Evolutionary conservation across 2,113 vertebrate species (phyloP).

Genomic region (Phalacrocorax aristotelis): DNA sequence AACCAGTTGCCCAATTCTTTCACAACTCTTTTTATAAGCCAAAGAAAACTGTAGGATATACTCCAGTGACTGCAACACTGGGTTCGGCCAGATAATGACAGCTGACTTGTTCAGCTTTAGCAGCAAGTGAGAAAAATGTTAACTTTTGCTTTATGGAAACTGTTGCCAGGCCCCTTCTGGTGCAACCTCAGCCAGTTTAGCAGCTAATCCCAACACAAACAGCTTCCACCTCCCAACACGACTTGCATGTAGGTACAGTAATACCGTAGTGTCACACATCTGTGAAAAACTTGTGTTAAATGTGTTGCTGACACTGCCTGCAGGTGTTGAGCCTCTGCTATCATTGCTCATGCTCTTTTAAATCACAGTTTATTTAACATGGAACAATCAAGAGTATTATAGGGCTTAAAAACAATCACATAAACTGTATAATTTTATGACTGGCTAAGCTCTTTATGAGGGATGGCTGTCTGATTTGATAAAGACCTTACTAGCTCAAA

Average conservation of each 20-base stretch:
- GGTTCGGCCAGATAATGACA: constrained; percentile 31
- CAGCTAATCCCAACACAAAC: constrained; percentile 26
- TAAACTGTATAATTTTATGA: constrained; percentile 42
- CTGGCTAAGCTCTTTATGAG: constrained; percentile 54
- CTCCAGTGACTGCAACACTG: constrained; percentile 28
- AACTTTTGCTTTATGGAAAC: constrained; percentile 6
- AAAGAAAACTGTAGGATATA: constrained; percentile 54
- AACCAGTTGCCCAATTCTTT: constrained; percentile 41
- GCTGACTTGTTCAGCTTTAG: constrained; percentile 1
- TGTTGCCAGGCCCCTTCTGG: background rate
- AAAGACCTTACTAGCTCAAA: background rate
- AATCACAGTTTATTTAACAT: constrained; percentile 75
- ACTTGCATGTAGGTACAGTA: background rate
- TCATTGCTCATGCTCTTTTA: constrained; percentile 46
- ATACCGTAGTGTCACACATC: background rate
- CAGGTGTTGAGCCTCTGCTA: constrained; percentile 33
- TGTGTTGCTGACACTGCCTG: background rate
- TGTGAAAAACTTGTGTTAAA: constrained; percentile 40
- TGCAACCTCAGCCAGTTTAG: background rate
- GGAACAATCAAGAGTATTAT: constrained; percentile 68
- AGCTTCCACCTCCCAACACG: background rate
- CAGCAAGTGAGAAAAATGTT: constrained; percentile 15
- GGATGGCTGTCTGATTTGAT: constrained; percentile 34
- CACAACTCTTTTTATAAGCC: constrained; percentile 44
- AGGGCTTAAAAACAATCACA: constrained; percentile 75